Evolutionary conservation across 1,140 invertebrate genomes (phyloP), one percentile per base, ranked within the genome.

Genomic region (Sweltsa coloradensis): DNA sequence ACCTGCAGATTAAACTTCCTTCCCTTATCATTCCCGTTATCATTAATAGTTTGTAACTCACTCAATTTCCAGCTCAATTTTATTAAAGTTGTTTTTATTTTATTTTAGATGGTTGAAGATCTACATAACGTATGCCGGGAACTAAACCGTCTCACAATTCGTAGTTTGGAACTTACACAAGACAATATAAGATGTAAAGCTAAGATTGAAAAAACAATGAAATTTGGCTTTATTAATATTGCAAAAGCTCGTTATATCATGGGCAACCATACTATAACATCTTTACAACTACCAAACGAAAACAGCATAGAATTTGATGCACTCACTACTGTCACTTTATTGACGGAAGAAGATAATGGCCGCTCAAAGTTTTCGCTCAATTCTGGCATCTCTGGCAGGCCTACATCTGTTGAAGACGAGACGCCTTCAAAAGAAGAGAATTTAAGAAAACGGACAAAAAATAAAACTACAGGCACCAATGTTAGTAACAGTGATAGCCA

Each of bases 231-330:
- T 51, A 26, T 79, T 16, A 71, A 83, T 57, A 57, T 86, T 13
- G 81, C 81, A 0, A 85, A 85, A 62, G 69, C 79, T 13, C 70
- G 79, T 41, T 80, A 85, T 51, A 83, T 85, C 34, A 71, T 76
- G 62, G 81, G 82, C 1, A 79, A 81, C 45, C 75, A 72, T 57
- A 71, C 66, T 9, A 73, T 85, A 18, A 78, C 80, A 40, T 64
- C 70, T 11, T 59, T 77, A 18, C 74, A 80, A 55, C 61, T 86
- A 45, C 82, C 81, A 13, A 71, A 68, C 11, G 70, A 81, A 57
- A 71, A 73, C 18, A 69, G 70, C 46, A 57, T 65, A 31, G 68
- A 79, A 51, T 68, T 82, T 42, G 60, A 69, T 48, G 75, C 79
- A 41, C 63, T 56, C 21, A 34, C n/a, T n/a, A 41, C 47, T 11